Evolutionary conservation across 2,797 vertebrate species (phyloP), one percentile per base, ranked within the genome.

Genomic region (Halcyon leucocephala): DNA sequence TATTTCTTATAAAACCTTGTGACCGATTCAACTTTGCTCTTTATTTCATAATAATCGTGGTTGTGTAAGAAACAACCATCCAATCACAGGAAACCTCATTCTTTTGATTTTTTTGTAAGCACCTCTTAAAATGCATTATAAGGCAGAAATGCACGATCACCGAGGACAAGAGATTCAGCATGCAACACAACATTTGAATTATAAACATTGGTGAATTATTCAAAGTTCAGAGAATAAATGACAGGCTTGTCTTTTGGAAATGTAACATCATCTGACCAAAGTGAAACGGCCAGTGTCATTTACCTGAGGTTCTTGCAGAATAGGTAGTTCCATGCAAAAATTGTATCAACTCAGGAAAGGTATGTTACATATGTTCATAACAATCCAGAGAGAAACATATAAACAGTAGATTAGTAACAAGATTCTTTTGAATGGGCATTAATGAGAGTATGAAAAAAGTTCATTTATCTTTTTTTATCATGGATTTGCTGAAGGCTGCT

Each of bases 361-460:
- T 19, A 4, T 19, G 6, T 55, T n/a, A 52, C 67, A 20, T 19
- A 3, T 13, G 22, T 76, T 51, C 57, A 26, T 33, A 70, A 70
- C 17, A 90, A 79, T 33, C n/a, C 79, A 60, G 60, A 91, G 62
- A 57, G 67, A 74, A 83, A 28, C 55, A 55, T 12, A n/a, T 3
- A 88, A 81, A 92, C 86, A 82, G 72, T 66, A 87, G 85, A 90
- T 78, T 92, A 87, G 41, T 4, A 92, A 83, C 70, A 82, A 77
- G 70, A 46, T 66, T 78, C 49, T 9, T 93, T 33, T 84, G 72
- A 93, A 90, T 71, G 41, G 46, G 61, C 37, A 70, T 90, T 91
- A 91, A 89, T 46, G 14, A 91, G 71, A 62, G 41, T 17, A 49
- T 12, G 28, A 64, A 69, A 80, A 84, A 84, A 31, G 62, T 72